Evolutionary conservation across 35 echinoderm and acorn worm genomes (phyloP).

Genomic region (Amphiura filiformis): DNA sequence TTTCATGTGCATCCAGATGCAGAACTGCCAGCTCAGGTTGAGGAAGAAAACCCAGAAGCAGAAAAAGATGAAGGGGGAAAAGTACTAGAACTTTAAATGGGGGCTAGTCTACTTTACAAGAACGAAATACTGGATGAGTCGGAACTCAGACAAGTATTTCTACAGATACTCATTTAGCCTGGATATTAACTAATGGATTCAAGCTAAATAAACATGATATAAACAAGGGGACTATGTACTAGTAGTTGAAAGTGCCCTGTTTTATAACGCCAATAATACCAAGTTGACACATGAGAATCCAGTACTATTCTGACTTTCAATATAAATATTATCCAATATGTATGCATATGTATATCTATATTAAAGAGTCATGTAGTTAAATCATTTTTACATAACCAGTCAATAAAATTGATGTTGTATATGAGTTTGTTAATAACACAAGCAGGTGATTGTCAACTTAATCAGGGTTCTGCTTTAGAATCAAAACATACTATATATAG

Average conservation of each 20-base stretch:
- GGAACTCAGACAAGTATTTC: background rate
- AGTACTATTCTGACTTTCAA: background rate
- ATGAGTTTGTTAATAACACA: background rate
- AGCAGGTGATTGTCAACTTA: background rate
- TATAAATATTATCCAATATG: background rate
- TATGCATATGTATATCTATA: background rate
- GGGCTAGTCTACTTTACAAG: no score
- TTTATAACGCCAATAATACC: background rate
- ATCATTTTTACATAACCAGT: background rate
- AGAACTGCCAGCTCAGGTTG: no score
- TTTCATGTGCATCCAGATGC: no score
- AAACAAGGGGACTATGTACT: background rate
- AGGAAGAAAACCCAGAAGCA: no score
- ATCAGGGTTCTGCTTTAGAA: background rate
- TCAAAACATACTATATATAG: background rate
- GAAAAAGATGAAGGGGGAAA: no score
- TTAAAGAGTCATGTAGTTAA: background rate
- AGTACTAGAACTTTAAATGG: no score
- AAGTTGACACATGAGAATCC: background rate
- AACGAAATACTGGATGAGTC: background rate
- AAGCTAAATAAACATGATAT: background rate
- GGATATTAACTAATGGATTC: background rate
- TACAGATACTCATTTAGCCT: background rate
- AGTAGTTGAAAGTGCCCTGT: background rate
- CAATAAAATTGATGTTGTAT: background rate